Conservation (phyloP, 2,113 vertebrate genomes). For the Thamnophis sirtalis region DNA sequence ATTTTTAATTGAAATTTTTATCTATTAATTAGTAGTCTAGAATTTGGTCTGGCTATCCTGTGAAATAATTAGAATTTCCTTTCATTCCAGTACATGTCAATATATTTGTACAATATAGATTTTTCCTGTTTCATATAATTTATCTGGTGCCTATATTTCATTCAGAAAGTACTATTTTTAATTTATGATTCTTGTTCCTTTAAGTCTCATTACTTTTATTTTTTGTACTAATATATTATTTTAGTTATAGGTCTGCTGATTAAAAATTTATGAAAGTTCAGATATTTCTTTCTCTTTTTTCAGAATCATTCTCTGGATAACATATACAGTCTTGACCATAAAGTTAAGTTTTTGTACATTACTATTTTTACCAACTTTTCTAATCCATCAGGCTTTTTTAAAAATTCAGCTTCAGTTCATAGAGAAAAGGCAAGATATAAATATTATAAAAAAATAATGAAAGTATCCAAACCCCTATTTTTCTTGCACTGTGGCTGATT, state of each 20-base stretch:
- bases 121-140: not conserved
- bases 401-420: not conserved
- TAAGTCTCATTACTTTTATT: not conserved
- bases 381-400: not conserved
- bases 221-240: not conserved
- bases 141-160: not conserved
- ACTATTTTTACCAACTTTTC: not conserved
- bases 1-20: not conserved
- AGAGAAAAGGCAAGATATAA: not conserved
- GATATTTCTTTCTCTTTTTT: not conserved
- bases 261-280: conserved; percentile 13
- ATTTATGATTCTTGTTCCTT: not conserved
- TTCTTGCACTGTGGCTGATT: not conserved
- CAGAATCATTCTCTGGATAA: not conserved
- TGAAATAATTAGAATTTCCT: conserved; percentile 1
- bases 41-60: not conserved
- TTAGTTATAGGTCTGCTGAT: not conserved
- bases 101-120: not conserved
- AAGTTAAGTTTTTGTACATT: not conserved
- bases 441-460: not conserved
- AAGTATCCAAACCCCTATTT: not conserved
- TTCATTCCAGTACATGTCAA: not conserved
- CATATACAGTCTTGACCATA: rapidly evolving
- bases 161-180: conserved; percentile 3
- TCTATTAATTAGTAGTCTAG: not conserved